These are phyloP conservation scores for Syrphus vitripennis DNA, from an alignment of 2,888 invertebrate species.

Conservation along the genomic window DNA sequence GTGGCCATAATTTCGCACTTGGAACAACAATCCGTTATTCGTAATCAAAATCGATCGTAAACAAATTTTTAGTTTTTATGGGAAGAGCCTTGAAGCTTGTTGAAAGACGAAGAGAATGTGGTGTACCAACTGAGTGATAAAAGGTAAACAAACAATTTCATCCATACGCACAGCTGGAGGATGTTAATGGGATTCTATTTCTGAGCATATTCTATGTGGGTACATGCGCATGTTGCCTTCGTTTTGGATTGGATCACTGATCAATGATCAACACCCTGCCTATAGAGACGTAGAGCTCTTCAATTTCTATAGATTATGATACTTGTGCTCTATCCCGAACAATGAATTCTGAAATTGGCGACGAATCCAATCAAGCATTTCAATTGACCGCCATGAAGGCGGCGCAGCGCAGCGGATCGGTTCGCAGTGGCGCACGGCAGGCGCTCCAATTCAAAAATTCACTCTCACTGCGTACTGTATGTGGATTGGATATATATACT, in stretches of 20 bases:
- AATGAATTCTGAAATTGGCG: slow-evolving; percentile 55
- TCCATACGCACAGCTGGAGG: slow-evolving; percentile 49
- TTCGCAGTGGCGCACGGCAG: slow-evolving; percentile 42
- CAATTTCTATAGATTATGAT: background rate
- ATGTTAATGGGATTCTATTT: slow-evolving; percentile 39
- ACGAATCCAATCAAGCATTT: slow-evolving; percentile 71
- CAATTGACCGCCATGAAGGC: slow-evolving; percentile 71
- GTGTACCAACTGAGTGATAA: background rate
- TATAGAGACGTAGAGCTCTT: background rate
- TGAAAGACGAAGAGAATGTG: background rate
- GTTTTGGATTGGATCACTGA: slow-evolving; percentile 55
- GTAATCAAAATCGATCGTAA: slow-evolving; percentile 50
- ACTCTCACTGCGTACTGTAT: slow-evolving; percentile 27
- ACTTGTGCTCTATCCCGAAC: background rate
- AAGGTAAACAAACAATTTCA: slow-evolving; percentile 62
- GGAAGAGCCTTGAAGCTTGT: background rate
- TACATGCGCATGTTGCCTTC: slow-evolving; percentile 54
- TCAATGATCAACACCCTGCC: slow-evolving; percentile 15
- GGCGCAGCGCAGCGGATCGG: background rate
- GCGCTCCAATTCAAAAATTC: slow-evolving; percentile 51
- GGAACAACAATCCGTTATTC: slow-evolving; percentile 50
- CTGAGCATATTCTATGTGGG: slow-evolving; percentile 48
- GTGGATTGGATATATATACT: too few relatives aligned
- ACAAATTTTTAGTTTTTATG: slow-evolving; percentile 32
- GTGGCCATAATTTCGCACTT: slow-evolving; percentile 56